phyloP scores from a whole-genome alignment of 2,113 vertebrate species.

The Chionodraco myersi region DNA sequence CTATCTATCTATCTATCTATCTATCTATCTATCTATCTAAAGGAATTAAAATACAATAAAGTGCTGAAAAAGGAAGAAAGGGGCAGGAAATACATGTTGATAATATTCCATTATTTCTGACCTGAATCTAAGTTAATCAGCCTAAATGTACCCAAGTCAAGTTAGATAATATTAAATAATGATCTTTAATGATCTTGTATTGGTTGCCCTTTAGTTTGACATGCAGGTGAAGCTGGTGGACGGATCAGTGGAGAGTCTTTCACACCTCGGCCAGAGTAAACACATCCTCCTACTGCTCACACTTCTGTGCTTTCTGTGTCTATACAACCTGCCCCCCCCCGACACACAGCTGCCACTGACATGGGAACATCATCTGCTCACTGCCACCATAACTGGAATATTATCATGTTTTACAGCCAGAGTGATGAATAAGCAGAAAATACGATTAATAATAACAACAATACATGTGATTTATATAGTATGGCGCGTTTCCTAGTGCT shows the following conservation, averaged over 20 bases:
- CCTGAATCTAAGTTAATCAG: rapidly evolving
- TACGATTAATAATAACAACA: too few species aligned
- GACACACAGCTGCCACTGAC: too few species aligned
- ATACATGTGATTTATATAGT: too few species aligned
- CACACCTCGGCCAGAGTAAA: conserved; percentile 81
- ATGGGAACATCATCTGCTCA: too few species aligned
- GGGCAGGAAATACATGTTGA: background rate
- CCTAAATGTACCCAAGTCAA: background rate
- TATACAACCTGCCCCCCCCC: conserved; percentile 49
- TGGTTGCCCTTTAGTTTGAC: conserved; percentile 27
- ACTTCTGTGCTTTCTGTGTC: conserved; percentile 78
- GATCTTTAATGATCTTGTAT: too few species aligned
- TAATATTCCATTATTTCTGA: background rate
- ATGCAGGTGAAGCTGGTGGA: conserved; percentile 59
- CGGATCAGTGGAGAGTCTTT: conserved; percentile 68
- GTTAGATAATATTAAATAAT: background rate
- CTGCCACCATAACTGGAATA: too few species aligned
- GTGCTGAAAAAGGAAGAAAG: background rate
- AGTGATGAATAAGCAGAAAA: too few species aligned
- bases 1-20: too few species aligned
- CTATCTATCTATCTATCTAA: too few species aligned
- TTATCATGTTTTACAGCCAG: too few species aligned
- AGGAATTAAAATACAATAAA: background rate
- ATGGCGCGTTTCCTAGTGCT: too few species aligned
- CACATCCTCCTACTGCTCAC: conserved; percentile 75